Evolutionary conservation across 2,113 vertebrate genomes (phyloP).

Genomic region (Nesoenas mayeri): DNA sequence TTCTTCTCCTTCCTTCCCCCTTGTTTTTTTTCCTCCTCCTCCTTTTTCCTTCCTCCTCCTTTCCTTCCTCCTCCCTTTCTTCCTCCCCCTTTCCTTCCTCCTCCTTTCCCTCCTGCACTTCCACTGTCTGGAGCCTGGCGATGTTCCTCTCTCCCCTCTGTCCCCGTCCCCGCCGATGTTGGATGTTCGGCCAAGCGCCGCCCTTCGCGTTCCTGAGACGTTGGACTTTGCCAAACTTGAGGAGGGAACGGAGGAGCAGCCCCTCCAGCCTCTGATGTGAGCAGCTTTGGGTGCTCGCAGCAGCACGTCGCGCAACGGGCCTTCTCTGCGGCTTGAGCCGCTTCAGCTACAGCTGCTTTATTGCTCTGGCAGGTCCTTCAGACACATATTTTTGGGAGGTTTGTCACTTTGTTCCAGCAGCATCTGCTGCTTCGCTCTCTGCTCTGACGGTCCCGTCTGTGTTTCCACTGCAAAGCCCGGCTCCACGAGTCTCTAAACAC

Average conservation of each 20-base stretch:
- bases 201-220: background rate
- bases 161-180: background rate
- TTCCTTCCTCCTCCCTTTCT: no score
- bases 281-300: background rate
- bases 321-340: background rate
- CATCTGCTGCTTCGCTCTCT: background rate
- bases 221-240: background rate
- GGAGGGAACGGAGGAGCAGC: background rate
- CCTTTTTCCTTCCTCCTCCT: no score
- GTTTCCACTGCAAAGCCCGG: background rate
- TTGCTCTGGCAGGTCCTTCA: background rate
- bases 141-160: background rate
- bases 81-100: no score
- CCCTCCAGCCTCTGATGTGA: background rate
- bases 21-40: no score
- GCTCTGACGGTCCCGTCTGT: background rate
- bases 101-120: background rate
- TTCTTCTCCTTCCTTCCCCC: no score
- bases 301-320: rapidly evolving
- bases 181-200: background rate
- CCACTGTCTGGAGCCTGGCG: background rate
- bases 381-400: background rate
- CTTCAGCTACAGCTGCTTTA: background rate
- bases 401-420: background rate
- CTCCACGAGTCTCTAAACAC: background rate